Conservation (phyloP, 2,888 invertebrate genomes). For the Perizoma affinitatum region DNA sequence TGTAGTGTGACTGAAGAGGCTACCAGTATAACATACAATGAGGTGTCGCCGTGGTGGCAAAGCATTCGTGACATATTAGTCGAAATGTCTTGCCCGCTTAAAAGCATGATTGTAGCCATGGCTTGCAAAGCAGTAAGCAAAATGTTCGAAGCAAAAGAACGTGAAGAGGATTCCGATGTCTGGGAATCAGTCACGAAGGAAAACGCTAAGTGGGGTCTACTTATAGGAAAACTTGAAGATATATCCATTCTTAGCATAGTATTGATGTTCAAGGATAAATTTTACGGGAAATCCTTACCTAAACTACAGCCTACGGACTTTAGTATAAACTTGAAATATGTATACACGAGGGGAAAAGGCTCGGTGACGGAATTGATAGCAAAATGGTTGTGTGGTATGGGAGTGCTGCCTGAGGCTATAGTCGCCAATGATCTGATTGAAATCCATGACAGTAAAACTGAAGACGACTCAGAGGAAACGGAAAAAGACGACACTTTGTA, state of each 20-base stretch:
- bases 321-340: constrained; percentile 86
- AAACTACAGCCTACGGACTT: constrained; percentile 82
- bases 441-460: constrained; percentile 42
- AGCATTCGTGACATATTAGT: constrained; percentile 88
- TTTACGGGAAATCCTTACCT: constrained; percentile 72
- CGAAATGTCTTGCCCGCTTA: constrained; percentile 89
- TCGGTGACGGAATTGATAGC: constrained; percentile 95
- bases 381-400: constrained; percentile 91
- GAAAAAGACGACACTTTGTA: constrained; percentile 58
- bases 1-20: constrained; percentile 86
- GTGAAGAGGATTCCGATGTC: constrained; percentile 79
- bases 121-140: constrained; percentile 90
- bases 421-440: constrained; percentile 80
- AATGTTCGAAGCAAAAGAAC: constrained; percentile 70
- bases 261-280: constrained; percentile 78
- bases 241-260: constrained; percentile 91
- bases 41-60: constrained; percentile 93
- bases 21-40: constrained; percentile 86
- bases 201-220: constrained; percentile 92
- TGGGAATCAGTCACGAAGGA: constrained; percentile 95
- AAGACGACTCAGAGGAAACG: constrained; percentile 38
- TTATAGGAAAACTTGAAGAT: constrained; percentile 95
- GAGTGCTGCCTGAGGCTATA: constrained; percentile 87
- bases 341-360: constrained; percentile 88
- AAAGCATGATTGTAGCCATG: constrained; percentile 92